A percentile compares a stretch with the other conserved stretches of the same genome.
phyloP scores from a whole-genome alignment of 2,113 vertebrate genomes.

The Ciconia boyciana region DNA sequence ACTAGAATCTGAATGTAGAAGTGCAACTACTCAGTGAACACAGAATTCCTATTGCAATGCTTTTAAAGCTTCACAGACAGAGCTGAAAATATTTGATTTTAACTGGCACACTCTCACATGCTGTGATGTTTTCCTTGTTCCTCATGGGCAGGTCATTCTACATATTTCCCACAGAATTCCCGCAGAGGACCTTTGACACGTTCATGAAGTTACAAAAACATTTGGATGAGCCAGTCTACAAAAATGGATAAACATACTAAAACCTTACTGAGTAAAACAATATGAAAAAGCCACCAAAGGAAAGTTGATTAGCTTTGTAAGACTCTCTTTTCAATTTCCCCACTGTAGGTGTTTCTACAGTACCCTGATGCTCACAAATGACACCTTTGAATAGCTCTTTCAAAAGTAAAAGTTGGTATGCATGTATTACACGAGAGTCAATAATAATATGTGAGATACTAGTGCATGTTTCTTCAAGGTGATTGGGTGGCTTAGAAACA shows the following conservation, averaged over 20 bases:
- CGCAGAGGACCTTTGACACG: slow-evolving; percentile 75
- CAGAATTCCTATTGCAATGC: slow-evolving; percentile 4
- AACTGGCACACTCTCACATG: slow-evolving; percentile 63
- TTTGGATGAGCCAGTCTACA: slow-evolving; percentile 62
- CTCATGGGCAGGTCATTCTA: slow-evolving; percentile 69
- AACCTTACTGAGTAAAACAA: slow-evolving; percentile 52
- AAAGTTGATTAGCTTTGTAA: slow-evolving; percentile 41
- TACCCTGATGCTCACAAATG: background rate
- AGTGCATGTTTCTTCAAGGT: background rate
- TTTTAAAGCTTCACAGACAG: slow-evolving; percentile 47
- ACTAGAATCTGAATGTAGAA: background rate
- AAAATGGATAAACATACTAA: slow-evolving; percentile 66
- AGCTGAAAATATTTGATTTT: slow-evolving; percentile 69
- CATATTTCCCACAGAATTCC: slow-evolving; percentile 80
- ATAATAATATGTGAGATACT: background rate
- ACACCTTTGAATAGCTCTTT: background rate
- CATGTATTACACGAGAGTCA: background rate
- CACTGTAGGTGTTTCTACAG: background rate
- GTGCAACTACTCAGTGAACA: background rate
- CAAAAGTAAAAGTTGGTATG: slow-evolving; percentile 1
- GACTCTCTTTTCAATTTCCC: slow-evolving; percentile 24
- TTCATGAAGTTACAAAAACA: slow-evolving; percentile 74
- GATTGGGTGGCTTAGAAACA: background rate
- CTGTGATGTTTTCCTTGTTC: slow-evolving; percentile 76
- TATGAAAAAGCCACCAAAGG: slow-evolving; percentile 31